Conservation (phyloP, 2,797 vertebrate species). For the Spondyliosoma cantharus region DNA sequence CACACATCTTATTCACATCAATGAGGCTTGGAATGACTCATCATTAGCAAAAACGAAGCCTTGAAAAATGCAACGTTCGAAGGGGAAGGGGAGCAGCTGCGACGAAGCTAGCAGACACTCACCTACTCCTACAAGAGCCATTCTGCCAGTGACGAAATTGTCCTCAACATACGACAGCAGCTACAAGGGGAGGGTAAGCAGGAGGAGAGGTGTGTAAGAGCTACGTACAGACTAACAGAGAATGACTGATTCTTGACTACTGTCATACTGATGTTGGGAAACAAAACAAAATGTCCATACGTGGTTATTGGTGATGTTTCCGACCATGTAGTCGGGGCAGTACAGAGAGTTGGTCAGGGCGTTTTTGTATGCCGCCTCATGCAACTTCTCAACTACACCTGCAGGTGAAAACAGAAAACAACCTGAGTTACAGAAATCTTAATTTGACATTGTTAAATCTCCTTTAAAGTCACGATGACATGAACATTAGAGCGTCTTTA, state of each 20-base stretch:
- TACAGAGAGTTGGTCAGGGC: slow-evolving; percentile 92
- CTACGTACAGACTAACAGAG: slow-evolving; percentile 8
- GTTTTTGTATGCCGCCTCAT: slow-evolving; percentile 91
- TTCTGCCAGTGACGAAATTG: slow-evolving; percentile 90
- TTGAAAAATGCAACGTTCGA: neutral
- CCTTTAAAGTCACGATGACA: neutral
- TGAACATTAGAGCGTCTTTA: neutral
- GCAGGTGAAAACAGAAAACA: neutral
- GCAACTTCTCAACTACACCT: slow-evolving; percentile 93
- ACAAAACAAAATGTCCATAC: slow-evolving; percentile 70
- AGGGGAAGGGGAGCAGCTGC: neutral
- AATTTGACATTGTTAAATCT: neutral
- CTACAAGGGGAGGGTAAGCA: slow-evolving; percentile 76
- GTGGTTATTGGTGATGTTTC: slow-evolving; percentile 87
- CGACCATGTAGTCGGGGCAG: slow-evolving; percentile 90
- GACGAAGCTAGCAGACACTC: slow-evolving; percentile 56
- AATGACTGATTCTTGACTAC: neutral
- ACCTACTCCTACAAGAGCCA: slow-evolving; percentile 95
- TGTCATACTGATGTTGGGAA: neutral
- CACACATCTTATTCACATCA: neutral
- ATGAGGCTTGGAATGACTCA: neutral
- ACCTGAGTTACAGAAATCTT: neutral
- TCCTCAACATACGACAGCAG: slow-evolving; percentile 90
- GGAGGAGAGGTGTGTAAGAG: slow-evolving; percentile 34
- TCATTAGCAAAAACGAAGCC: slow-evolving; percentile 1